Evolutionary conservation across 1,140 invertebrate species (phyloP), one percentile per base, ranked within the genome.

Genomic region (Aphaenogaster rudis): DNA sequence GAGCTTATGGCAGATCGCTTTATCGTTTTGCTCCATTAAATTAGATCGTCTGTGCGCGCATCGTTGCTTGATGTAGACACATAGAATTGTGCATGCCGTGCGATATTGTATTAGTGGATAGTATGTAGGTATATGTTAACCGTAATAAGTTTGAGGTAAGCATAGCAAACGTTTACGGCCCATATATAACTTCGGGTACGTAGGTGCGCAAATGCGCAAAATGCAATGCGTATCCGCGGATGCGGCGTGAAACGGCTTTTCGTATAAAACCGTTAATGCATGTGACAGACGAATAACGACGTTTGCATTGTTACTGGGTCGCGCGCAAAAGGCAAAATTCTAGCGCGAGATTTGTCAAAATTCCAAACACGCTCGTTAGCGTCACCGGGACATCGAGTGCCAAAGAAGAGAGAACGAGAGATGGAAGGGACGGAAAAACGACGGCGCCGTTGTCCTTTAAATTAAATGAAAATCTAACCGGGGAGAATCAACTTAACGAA

Each of bases 401-500:
- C 13, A 36, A 11, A 59, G 63, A 33, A 39, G 45, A 48, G 50
- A 6, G 50, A 59, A 28, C 28, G 21, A n/a, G 28, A 11, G 33
- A 13, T 28, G n/a, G 0, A 1, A 28, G 36, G 6, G 39, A 33
- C 13, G 6, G 50, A 71, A 61, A 67, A 86, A 50, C 76, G 17
- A 33, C 39, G 36, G 45, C 17, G 5, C 4, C 82, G 45, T 61
- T 77, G 42, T 66, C 76, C 45, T 21, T 42, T 52, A 54, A 78
- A 79, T 86, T 86, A 67, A 86, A 77, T 86, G 69, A 81, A 89
- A 89, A 90, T 87, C 48, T 80, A 80, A 79, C 36, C 52, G 8
- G 13, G 17, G 59, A 86, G 63, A 71, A 71, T 33, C 74, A 72
- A 54, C 64, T 90, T 90, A 90, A 90, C 77, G 88, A 90, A 86